phyloP scores from a whole-genome alignment of 2,113 vertebrate species.

The Mobula birostris region DNA sequence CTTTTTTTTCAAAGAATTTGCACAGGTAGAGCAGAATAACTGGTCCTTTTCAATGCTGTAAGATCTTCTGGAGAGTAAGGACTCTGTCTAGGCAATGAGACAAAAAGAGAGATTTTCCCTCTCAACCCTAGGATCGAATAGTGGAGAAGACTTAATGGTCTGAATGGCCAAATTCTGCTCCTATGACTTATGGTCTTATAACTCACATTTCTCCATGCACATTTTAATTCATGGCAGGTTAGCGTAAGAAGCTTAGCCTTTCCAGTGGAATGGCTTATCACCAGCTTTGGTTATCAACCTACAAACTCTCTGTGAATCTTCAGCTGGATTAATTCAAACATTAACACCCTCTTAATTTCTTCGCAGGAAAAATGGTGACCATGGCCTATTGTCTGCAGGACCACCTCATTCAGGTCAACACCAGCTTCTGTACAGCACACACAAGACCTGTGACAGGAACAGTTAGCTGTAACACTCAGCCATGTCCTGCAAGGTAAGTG shows the following conservation, averaged over 20 bases:
- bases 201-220: no score
- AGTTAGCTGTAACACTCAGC: conserved; percentile 77
- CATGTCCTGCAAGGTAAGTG: conserved; percentile 88
- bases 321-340: not conserved
- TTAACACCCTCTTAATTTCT: conserved; percentile 2
- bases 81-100: not conserved
- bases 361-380: conserved; percentile 72
- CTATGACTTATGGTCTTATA: no score
- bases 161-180: no score
- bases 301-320: not conserved
- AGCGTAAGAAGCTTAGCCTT: not conserved
- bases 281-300: not conserved
- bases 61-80: not conserved
- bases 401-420: conserved; percentile 72
- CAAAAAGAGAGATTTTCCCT: not conserved
- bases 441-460: conserved; percentile 67
- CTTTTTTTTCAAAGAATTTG: not conserved
- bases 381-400: conserved; percentile 86
- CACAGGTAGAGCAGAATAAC: not conserved
- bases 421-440: conserved; percentile 69
- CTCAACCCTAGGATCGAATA: no score
- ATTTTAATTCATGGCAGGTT: no score
- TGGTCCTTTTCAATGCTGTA: not conserved
- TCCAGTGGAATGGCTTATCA: no score
- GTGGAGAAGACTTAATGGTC: no score